These are phyloP conservation scores for Chionodraco myersi DNA, from an alignment of 2,113 vertebrate genomes.

Conservation along the genomic window DNA sequence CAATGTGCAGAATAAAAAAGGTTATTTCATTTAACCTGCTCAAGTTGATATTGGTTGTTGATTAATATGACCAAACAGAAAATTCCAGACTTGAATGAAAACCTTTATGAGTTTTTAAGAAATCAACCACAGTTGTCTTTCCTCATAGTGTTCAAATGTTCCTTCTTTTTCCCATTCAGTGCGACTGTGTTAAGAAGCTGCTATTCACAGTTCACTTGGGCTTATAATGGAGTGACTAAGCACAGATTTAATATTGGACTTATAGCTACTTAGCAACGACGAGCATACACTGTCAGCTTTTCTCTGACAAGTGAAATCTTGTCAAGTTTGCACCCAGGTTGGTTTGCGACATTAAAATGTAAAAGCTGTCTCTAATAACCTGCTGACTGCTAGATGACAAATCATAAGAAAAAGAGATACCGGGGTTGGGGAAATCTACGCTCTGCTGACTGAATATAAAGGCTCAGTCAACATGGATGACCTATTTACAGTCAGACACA, in stretches of 20 bases:
- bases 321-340: constrained; percentile 47
- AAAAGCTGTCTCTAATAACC: constrained; percentile 52
- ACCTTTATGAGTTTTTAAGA: constrained; percentile 10
- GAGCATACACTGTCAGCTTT: constrained; percentile 66
- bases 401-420: constrained; percentile 26
- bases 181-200: constrained; percentile 2
- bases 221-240: constrained; percentile 69
- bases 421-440: constrained; percentile 46
- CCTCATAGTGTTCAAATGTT: not conserved
- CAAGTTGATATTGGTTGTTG: not conserved
- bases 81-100: constrained; percentile 18
- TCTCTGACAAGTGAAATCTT: constrained; percentile 47
- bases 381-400: constrained; percentile 61
- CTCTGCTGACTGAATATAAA: constrained; percentile 71
- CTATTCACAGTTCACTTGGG: constrained; percentile 40
- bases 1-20: not conserved
- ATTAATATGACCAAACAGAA: constrained; percentile 1
- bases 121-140: constrained; percentile 7
- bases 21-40: not conserved
- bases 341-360: constrained; percentile 57
- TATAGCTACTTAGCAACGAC: constrained; percentile 60
- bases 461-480: constrained; percentile 68
- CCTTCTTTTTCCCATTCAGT: not conserved
- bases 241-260: constrained; percentile 65
- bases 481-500: constrained; percentile 61